These are phyloP conservation scores for Cancer borealis DNA, from an alignment of 2,888 invertebrate species.

Conservation along the genomic window DNA sequence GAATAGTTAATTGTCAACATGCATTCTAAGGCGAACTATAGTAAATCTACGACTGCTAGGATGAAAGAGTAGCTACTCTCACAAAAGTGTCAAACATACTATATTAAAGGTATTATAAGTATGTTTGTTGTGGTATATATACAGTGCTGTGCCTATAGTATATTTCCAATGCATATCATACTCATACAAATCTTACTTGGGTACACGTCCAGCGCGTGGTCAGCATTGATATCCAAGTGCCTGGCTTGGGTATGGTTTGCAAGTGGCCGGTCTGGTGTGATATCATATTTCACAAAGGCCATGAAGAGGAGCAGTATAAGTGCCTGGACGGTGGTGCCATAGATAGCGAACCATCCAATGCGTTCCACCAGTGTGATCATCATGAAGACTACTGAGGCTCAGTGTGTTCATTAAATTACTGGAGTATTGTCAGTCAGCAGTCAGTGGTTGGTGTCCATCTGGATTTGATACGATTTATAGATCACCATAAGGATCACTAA, in stretches of 20 bases:
- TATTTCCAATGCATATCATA: neutral
- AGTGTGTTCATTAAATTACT: neutral
- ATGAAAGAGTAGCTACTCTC: too few species aligned
- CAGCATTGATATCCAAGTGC: too few species aligned
- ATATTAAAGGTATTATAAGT: too few species aligned
- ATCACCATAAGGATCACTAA: too few species aligned
- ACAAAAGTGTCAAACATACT: too few species aligned
- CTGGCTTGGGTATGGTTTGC: neutral
- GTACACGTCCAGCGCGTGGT: neutral
- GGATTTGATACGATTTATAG: neutral
- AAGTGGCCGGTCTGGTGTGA: neutral
- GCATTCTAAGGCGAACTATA: too few species aligned
- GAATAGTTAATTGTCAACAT: too few species aligned
- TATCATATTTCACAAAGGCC: constrained; percentile 75
- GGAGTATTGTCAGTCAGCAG: neutral
- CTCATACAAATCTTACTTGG: neutral
- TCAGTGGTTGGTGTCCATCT: neutral
- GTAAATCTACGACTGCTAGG: too few species aligned
- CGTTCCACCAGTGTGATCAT: neutral
- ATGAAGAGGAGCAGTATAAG: constrained; percentile 76
- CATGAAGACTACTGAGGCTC: neutral
- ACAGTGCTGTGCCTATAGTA: neutral
- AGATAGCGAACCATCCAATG: constrained; percentile 28
- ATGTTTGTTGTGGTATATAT: too few species aligned
- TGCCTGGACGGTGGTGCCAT: constrained; percentile 62